phyloP scores from a whole-genome alignment of 2,888 invertebrate genomes.

The Drosophila limbata region DNA sequence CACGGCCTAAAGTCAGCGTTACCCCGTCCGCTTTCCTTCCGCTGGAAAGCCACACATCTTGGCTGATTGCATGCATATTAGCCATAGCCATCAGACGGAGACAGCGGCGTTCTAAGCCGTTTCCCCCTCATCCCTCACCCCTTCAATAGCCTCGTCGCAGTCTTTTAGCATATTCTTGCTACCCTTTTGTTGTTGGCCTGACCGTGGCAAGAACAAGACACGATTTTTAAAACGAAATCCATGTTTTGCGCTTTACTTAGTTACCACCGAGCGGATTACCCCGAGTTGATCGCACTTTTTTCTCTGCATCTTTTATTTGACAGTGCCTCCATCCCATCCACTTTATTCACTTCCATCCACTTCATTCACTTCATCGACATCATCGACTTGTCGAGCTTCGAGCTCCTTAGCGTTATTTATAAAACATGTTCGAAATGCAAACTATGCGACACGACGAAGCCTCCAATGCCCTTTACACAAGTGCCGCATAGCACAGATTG shows the following conservation, averaged over 20 bases:
- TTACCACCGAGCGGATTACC: slow-evolving; percentile 49
- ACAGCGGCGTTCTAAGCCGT: slow-evolving; percentile 57
- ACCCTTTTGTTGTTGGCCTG: slow-evolving; percentile 69
- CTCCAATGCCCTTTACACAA: slow-evolving; percentile 77
- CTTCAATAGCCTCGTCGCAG: neutral
- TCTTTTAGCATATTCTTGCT: slow-evolving; percentile 58
- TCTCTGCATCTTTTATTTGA: slow-evolving; percentile 32
- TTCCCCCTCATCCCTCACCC: slow-evolving; percentile 3
- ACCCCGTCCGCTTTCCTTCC: neutral
- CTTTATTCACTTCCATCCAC: slow-evolving; percentile 17
- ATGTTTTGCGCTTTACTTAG: slow-evolving; percentile 69
- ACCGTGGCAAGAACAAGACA: slow-evolving; percentile 75
- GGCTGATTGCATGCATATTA: slow-evolving; percentile 81
- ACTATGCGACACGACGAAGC: slow-evolving; percentile 79
- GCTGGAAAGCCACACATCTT: slow-evolving; percentile 33
- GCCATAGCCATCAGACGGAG: slow-evolving; percentile 69
- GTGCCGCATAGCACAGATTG: slow-evolving; percentile 74
- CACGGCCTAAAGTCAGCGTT: slow-evolving; percentile 21
- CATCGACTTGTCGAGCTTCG: slow-evolving; percentile 46
- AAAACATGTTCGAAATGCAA: slow-evolving; percentile 80
- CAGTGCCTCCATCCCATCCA: slow-evolving; percentile 22
- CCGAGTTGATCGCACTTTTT: slow-evolving; percentile 64
- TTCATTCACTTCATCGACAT: slow-evolving; percentile 16
- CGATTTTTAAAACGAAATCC: slow-evolving; percentile 81
- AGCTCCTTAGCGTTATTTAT: slow-evolving; percentile 74